Percentiles rank a stretch among this genome's conserved stretches.
Conservation (phyloP, 1,140 invertebrate genomes). For the Theocolax elegans region DNA sequence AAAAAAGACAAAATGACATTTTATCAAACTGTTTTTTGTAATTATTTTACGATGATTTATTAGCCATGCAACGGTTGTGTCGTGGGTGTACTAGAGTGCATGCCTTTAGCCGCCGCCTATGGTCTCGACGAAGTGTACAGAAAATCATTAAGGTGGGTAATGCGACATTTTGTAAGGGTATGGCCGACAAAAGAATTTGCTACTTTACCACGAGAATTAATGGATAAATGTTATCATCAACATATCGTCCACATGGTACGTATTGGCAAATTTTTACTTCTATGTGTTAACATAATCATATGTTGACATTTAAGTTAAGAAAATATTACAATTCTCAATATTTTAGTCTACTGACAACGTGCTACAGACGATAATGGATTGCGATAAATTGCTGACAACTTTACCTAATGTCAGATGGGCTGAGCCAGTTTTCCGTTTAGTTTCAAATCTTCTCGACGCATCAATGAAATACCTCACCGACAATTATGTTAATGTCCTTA, state of each 20-base stretch:
- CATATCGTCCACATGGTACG: slow-evolving; percentile 78
- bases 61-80: slow-evolving; percentile 74
- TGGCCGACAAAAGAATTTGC: slow-evolving; percentile 90
- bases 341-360: slow-evolving; percentile 73
- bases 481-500: slow-evolving; percentile 74
- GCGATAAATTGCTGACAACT: slow-evolving; percentile 76
- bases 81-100: slow-evolving; percentile 83
- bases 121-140: slow-evolving; percentile 88
- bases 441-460: slow-evolving; percentile 75
- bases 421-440: slow-evolving; percentile 75
- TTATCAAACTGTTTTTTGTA: background rate
- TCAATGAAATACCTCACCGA: slow-evolving; percentile 74
- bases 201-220: slow-evolving; percentile 80
- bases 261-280: slow-evolving; percentile 16
- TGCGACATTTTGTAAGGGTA: slow-evolving; percentile 83
- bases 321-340: slow-evolving; percentile 25
- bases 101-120: slow-evolving; percentile 83
- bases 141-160: slow-evolving; percentile 87
- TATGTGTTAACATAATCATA: background rate
- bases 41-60: background rate
- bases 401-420: slow-evolving; percentile 79
- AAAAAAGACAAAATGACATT: background rate
- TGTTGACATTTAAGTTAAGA: slow-evolving; percentile 1
- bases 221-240: slow-evolving; percentile 85
- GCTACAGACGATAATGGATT: slow-evolving; percentile 75